Evolutionary conservation across 92 coral and sea anemone genomes (phyloP).

Genomic region (Hydrozoanthus gracilis): DNA sequence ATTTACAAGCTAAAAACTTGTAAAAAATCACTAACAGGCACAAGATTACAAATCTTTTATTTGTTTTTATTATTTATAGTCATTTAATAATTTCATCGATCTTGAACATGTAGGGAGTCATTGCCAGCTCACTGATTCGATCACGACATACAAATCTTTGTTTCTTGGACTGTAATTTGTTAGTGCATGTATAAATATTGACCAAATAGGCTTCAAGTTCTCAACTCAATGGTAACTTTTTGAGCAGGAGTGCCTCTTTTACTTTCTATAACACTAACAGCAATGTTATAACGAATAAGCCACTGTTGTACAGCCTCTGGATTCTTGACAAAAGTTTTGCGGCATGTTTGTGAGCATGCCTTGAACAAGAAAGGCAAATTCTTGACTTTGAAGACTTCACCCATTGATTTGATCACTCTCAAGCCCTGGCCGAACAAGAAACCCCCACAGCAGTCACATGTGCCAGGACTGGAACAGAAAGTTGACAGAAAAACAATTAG

Average conservation of each 20-base stretch:
- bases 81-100: too few species aligned
- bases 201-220: neutral
- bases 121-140: too few species aligned
- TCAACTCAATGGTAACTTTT: neutral
- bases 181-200: too few species aligned
- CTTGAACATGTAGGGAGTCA: too few species aligned
- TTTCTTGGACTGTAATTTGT: too few species aligned
- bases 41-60: too few species aligned
- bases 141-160: too few species aligned
- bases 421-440: conserved; percentile 83
- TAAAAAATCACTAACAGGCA: too few species aligned
- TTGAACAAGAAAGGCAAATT: conserved; percentile 82
- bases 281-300: conserved; percentile 67
- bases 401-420: conserved; percentile 79
- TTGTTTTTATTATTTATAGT: too few species aligned
- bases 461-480: conserved; percentile 64
- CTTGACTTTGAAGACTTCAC: conserved; percentile 76
- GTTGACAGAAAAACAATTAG: neutral
- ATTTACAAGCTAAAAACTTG: too few species aligned
- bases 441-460: conserved; percentile 94
- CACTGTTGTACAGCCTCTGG: conserved; percentile 78
- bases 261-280: neutral
- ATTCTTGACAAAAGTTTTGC: conserved; percentile 76
- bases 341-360: conserved; percentile 89
- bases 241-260: neutral